Percentiles rank a stretch among this genome's conserved stretches.
Conservation (phyloP, 1,140 invertebrate species). For the Hestina assimilis region DNA sequence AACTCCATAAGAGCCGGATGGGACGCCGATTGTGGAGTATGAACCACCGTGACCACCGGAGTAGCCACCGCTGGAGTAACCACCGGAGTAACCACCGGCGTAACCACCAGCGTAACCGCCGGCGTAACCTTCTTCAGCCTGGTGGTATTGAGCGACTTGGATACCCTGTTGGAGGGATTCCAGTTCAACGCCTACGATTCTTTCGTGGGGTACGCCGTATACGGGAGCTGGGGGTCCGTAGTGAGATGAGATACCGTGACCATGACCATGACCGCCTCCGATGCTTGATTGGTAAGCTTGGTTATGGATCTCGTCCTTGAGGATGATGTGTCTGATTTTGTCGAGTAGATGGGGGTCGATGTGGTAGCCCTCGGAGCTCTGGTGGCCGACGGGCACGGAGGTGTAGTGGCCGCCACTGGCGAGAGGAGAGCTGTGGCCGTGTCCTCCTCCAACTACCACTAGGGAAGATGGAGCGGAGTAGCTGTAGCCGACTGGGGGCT, state of each 20-base stretch:
- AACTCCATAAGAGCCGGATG: slow-evolving; percentile 73
- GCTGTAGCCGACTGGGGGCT: slow-evolving; percentile 74
- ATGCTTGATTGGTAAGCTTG: slow-evolving; percentile 66
- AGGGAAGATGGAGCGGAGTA: slow-evolving; percentile 64
- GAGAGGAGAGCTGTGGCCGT: slow-evolving; percentile 72
- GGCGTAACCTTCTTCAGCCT: slow-evolving; percentile 71
- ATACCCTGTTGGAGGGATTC: slow-evolving; percentile 83
- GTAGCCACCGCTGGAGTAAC: slow-evolving; percentile 43
- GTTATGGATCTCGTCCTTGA: slow-evolving; percentile 87
- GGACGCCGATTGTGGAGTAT: slow-evolving; percentile 71
- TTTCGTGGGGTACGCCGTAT: slow-evolving; percentile 79
- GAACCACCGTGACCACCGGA: slow-evolving; percentile 33
- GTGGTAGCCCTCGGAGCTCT: slow-evolving; percentile 87
- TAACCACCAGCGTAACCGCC: slow-evolving; percentile 57
- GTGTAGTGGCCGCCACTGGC: slow-evolving; percentile 85
- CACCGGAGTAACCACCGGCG: slow-evolving; percentile 39
- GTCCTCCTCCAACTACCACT: slow-evolving; percentile 32
- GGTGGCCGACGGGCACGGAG: slow-evolving; percentile 84
- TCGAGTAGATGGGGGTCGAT: slow-evolving; percentile 88
- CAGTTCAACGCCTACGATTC: slow-evolving; percentile 82
- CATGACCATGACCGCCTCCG: slow-evolving; percentile 69
- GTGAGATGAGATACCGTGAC: slow-evolving; percentile 78
- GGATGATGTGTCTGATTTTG: slow-evolving; percentile 88
- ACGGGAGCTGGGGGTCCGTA: slow-evolving; percentile 79
- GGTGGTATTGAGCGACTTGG: slow-evolving; percentile 83